Conservation (phyloP, 2,888 invertebrate species). For the Ormyrus pomaceus region DNA sequence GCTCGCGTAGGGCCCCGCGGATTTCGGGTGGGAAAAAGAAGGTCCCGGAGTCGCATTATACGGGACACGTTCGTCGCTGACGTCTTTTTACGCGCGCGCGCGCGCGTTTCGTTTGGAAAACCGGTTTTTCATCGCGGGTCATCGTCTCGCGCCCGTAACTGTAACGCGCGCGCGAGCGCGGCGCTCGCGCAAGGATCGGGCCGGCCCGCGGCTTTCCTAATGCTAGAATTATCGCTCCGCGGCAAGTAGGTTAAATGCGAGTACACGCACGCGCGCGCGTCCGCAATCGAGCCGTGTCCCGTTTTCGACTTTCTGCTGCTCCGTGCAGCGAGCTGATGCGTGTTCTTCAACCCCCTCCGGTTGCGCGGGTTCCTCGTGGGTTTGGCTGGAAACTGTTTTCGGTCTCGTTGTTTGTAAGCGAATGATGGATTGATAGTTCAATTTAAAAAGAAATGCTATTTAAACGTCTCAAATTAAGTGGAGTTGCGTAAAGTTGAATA, state of each 20-base stretch:
- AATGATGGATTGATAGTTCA: too few species aligned
- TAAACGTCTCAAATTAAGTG: too few species aligned
- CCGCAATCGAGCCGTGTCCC: background rate
- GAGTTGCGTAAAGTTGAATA: too few species aligned
- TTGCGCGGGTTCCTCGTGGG: too few species aligned
- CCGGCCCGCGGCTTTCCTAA: conserved; percentile 61
- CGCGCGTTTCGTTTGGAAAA: conserved; percentile 49
- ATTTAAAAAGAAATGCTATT: too few species aligned
- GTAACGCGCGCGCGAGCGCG: conserved; percentile 57
- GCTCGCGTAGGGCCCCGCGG: background rate
- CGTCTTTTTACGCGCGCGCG: conserved; percentile 20
- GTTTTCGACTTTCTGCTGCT: too few species aligned
- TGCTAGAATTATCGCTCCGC: conserved; percentile 58
- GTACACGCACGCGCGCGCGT: conserved; percentile 14
- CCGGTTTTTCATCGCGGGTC: conserved; percentile 63
- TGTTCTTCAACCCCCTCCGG: background rate
- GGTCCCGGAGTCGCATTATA: too few species aligned
- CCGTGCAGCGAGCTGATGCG: background rate
- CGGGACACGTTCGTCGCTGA: background rate
- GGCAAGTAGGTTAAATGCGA: conserved; percentile 64
- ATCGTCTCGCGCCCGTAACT: conserved; percentile 61
- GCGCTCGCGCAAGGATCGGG: conserved; percentile 47
- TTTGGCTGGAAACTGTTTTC: too few species aligned
- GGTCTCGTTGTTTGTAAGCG: too few species aligned
- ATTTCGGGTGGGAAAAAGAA: conserved; percentile 1